Evolutionary conservation across 2,113 vertebrate genomes (phyloP).

Genomic region (Oceanites oceanicus): DNA sequence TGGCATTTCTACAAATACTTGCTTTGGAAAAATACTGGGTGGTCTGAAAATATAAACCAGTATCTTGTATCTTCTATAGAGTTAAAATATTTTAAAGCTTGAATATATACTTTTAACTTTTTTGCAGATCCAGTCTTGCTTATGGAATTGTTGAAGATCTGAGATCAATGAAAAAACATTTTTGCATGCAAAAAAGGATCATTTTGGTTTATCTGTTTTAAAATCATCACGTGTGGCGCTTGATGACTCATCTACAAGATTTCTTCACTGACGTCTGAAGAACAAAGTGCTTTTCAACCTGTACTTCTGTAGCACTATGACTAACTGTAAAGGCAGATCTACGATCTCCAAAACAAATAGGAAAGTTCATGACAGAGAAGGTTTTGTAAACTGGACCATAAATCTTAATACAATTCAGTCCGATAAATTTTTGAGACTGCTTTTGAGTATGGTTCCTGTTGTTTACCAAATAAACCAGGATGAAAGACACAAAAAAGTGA

Average conservation of each 20-base stretch:
- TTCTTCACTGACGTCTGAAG: slow-evolving; percentile 24
- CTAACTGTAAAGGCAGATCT: slow-evolving; percentile 77
- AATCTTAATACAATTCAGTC: slow-evolving; percentile 81
- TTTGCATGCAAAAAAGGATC: not conserved
- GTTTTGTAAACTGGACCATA: slow-evolving; percentile 78
- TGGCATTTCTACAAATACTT: not conserved
- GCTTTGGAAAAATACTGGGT: not conserved
- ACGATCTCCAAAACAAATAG: slow-evolving; percentile 58
- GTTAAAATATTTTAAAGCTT: not conserved
- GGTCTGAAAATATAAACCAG: not conserved
- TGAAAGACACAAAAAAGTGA: slow-evolving; percentile 86
- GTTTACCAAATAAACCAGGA: slow-evolving; percentile 90
- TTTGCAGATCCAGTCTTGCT: slow-evolving; percentile 45
- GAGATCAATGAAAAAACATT: not conserved
- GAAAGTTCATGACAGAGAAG: slow-evolving; percentile 66
- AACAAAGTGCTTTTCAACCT: slow-evolving; percentile 33
- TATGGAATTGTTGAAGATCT: slow-evolving; percentile 42
- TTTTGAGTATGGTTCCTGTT: slow-evolving; percentile 92
- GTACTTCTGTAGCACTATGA: slow-evolving; percentile 75
- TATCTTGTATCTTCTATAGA: not conserved
- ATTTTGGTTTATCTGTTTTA: not conserved
- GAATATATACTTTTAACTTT: not conserved
- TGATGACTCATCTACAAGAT: not conserved
- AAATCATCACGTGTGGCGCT: not conserved
- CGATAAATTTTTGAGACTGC: slow-evolving; percentile 80